Evolutionary conservation across 2,797 vertebrate genomes (phyloP).

Genomic region (Thalassophryne amazonica): DNA sequence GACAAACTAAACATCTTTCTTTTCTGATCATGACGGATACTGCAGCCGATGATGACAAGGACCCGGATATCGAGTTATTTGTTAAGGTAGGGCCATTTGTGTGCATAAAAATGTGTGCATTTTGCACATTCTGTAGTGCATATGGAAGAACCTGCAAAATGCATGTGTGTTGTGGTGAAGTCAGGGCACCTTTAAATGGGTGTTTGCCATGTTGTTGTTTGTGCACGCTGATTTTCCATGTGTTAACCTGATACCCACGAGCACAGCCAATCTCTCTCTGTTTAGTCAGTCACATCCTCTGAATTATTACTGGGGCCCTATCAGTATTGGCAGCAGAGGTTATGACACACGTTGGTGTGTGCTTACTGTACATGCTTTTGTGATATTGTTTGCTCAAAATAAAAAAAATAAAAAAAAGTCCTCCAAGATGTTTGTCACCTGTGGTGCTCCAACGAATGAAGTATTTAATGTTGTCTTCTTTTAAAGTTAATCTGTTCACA

Average conservation of each 20-base stretch:
- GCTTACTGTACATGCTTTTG: background rate
- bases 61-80: conserved; percentile 96
- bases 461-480: too few species aligned
- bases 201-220: conserved; percentile 60
- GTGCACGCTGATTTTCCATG: conserved; percentile 67
- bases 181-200: conserved; percentile 30
- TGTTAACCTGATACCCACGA: conserved; percentile 70
- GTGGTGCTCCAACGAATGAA: too few species aligned
- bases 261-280: conserved; percentile 59
- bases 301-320: conserved; percentile 59
- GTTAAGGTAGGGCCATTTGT: conserved; percentile 86
- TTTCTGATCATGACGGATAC: conserved; percentile 84
- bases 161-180: background rate
- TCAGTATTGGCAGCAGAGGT: conserved; percentile 20
- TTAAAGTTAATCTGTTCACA: too few species aligned
- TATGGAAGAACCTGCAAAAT: background rate
- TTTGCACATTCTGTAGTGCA: too few species aligned
- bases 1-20: conserved; percentile 3
- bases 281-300: conserved; percentile 49
- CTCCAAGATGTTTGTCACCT: too few species aligned
- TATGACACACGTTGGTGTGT: background rate
- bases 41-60: conserved; percentile 85
- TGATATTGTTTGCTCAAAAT: background rate
- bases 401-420: too few species aligned
- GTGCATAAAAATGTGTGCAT: too few species aligned